These are phyloP conservation scores for Neodiprion virginianus DNA, from an alignment of 1,140 invertebrate genomes.

Conservation along the genomic window DNA sequence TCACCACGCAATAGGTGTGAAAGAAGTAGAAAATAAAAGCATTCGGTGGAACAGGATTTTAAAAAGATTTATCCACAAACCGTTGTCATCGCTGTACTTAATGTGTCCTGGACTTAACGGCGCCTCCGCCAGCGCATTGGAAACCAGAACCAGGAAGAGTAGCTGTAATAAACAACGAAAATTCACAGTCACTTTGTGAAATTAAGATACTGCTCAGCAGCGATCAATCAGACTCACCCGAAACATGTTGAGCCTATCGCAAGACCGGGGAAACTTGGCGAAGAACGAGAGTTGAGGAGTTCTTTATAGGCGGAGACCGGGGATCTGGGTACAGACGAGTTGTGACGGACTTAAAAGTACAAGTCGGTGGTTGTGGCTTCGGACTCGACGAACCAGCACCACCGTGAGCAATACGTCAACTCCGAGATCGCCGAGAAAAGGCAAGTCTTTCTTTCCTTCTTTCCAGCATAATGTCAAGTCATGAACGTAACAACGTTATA, in stretches of 20 bases:
- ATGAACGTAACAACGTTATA: not conserved
- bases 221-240: not conserved
- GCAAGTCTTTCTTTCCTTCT: not conserved
- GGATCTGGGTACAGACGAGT: not conserved
- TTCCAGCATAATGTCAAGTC: not conserved
- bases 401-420: not conserved
- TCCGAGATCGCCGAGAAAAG: no score
- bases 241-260: not conserved
- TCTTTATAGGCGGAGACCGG: not conserved
- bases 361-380: not conserved
- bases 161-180: constrained; percentile 31
- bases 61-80: constrained; percentile 34
- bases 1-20: not conserved
- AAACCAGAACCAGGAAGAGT: constrained; percentile 36
- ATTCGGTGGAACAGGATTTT: constrained; percentile 3
- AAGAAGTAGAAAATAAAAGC: constrained; percentile 7
- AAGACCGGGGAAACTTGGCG: not conserved
- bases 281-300: not conserved
- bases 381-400: not conserved
- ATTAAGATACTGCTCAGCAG: not conserved
- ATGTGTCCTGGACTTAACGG: constrained; percentile 44
- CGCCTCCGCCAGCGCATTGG: constrained; percentile 36
- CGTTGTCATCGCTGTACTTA: constrained; percentile 48
- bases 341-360: no score
- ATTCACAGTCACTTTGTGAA: not conserved